Evolutionary conservation across 2,888 invertebrate species (phyloP).

Genomic region (Stenolophus ochropezus): DNA sequence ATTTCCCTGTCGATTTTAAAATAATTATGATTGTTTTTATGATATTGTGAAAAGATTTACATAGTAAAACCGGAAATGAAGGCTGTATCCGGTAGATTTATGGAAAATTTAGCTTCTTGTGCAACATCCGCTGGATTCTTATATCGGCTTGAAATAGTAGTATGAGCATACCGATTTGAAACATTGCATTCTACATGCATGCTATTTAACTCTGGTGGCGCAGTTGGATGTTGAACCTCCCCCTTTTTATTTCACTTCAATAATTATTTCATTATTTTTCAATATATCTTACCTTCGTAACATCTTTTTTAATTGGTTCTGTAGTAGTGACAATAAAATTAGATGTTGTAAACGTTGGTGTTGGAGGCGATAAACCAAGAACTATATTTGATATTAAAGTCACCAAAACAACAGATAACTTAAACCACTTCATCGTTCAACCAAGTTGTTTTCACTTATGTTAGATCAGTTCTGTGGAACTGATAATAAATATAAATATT

Average conservation of each 20-base stretch:
- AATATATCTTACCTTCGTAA: not conserved
- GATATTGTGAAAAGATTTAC: constrained; percentile 66
- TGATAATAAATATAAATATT: constrained; percentile 15
- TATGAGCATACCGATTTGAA: constrained; percentile 80
- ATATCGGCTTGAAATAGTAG: constrained; percentile 79
- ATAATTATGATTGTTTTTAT: not conserved
- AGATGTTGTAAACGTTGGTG: not conserved
- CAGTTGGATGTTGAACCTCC: not conserved
- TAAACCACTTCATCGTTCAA: not conserved
- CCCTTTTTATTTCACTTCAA: not conserved
- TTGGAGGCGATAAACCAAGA: not conserved
- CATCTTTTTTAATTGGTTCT: not conserved
- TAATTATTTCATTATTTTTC: not conserved
- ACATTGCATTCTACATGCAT: constrained; percentile 74
- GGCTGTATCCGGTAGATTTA: constrained; percentile 81
- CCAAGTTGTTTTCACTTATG: not conserved
- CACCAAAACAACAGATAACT: not conserved
- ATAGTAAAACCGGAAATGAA: constrained; percentile 83
- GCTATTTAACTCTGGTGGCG: constrained; percentile 43
- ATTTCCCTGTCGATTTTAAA: constrained; percentile 39
- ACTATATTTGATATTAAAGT: constrained; percentile 20
- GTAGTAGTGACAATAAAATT: constrained; percentile 2
- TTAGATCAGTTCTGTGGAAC: not conserved
- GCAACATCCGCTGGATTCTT: constrained; percentile 78
- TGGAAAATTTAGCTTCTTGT: constrained; percentile 80